A percentile compares a stretch with the other conserved stretches of the same genome.
Evolutionary conservation across 2,113 vertebrate genomes (phyloP).

Genomic region (Corynorhinus townsendii): DNA sequence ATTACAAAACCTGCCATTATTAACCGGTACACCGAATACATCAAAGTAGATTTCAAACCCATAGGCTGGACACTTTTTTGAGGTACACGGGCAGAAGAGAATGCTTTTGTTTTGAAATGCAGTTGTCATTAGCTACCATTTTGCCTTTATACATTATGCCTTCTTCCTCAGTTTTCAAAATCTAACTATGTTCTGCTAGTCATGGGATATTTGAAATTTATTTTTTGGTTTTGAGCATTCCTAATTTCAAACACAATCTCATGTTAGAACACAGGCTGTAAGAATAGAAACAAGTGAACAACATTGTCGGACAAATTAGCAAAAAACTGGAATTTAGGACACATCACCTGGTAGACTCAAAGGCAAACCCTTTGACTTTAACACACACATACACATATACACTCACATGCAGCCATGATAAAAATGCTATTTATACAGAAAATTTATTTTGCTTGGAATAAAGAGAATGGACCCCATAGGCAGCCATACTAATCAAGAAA

Average conservation of each 20-base stretch:
- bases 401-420: background rate
- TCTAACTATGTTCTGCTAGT: background rate
- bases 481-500: background rate
- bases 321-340: constrained; percentile 17
- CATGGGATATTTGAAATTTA: background rate
- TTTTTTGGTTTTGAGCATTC: background rate
- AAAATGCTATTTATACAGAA: background rate
- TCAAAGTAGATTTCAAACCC: background rate
- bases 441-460: background rate
- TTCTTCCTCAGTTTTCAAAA: constrained; percentile 8
- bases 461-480: background rate
- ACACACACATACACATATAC: background rate
- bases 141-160: background rate
- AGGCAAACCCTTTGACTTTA: constrained; percentile 21
- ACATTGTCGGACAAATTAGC: constrained; percentile 1
- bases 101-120: constrained; percentile 11
- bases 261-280: background rate
- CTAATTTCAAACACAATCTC: constrained; percentile 25
- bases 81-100: background rate
- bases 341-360: background rate
- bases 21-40: too few species aligned
- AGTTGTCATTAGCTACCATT: background rate
- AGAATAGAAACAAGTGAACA: background rate
- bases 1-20: too few species aligned
- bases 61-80: background rate